A percentile compares a stretch with the other conserved stretches of the same genome.
phyloP scores from a whole-genome alignment of 2,113 vertebrate species.

The Oncorhynchus kisutch region DNA sequence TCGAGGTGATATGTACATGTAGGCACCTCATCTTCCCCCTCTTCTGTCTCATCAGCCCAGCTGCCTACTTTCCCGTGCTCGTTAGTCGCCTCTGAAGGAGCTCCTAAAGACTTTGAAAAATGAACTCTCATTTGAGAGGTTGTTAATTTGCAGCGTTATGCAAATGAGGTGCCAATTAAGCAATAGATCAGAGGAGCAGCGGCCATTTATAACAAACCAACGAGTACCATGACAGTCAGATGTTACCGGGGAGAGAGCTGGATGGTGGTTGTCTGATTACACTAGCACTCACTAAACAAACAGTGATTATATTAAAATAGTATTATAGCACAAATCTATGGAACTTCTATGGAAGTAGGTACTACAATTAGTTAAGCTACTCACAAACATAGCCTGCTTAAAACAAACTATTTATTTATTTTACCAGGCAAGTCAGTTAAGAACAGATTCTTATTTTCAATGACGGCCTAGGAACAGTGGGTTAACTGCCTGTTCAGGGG shows the following conservation, averaged over 20 bases:
- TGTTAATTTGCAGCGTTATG: conserved; percentile 87
- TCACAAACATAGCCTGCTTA: too few species aligned
- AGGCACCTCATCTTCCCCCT: conserved; percentile 45
- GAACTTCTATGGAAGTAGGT: conserved; percentile 9
- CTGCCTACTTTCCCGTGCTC: conserved; percentile 75
- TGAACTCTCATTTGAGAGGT: conserved; percentile 84
- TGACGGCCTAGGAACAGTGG: too few species aligned
- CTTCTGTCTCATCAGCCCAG: conserved; percentile 74
- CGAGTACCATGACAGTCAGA: conserved; percentile 78
- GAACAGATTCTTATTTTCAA: too few species aligned
- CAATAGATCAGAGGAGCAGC: conserved; percentile 80
- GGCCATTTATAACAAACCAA: conserved; percentile 82
- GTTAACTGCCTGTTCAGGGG: too few species aligned
- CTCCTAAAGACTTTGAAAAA: conserved; percentile 87
- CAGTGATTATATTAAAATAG: background rate
- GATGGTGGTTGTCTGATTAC: background rate
- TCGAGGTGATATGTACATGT: conserved; percentile 53
- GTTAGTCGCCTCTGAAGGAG: conserved; percentile 84
- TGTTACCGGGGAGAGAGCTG: conserved; percentile 60
- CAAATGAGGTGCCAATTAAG: conserved; percentile 86
- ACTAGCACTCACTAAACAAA: conserved; percentile 32
- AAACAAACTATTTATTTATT: too few species aligned
- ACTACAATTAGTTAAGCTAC: background rate
- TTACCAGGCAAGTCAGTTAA: too few species aligned
- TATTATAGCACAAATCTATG: conserved; percentile 8